phyloP scores from a whole-genome alignment of 2,113 vertebrate genomes.

The Neotragus pygmaeus region DNA sequence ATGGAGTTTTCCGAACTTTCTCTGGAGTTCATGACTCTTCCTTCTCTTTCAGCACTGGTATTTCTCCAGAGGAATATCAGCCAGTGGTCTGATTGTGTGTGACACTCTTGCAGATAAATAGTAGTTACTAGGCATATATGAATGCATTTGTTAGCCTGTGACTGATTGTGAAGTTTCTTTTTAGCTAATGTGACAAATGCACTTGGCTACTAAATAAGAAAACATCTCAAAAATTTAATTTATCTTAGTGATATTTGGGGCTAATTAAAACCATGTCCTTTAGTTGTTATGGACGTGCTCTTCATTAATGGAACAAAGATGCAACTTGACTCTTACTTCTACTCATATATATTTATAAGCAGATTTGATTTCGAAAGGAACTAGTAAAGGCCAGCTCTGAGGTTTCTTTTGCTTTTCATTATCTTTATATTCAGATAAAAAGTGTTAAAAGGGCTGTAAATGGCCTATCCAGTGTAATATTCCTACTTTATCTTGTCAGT shows the following conservation, averaged over 20 bases:
- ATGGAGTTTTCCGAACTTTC: slow-evolving; percentile 37
- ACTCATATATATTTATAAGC: background rate
- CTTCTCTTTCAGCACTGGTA: background rate
- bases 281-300: background rate
- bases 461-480: background rate
- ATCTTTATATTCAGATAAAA: slow-evolving; percentile 18
- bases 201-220: slow-evolving; percentile 43
- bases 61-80: slow-evolving; percentile 17
- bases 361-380: background rate
- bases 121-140: background rate
- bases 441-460: background rate
- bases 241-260: slow-evolving; percentile 13
- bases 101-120: background rate
- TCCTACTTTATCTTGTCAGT: background rate
- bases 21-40: background rate
- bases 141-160: slow-evolving; percentile 8
- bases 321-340: background rate
- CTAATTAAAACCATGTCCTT: background rate
- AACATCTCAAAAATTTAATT: background rate
- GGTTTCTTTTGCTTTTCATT: slow-evolving; percentile 35
- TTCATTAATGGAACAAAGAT: background rate
- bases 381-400: background rate
- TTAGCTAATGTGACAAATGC: background rate
- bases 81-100: background rate
- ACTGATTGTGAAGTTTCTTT: slow-evolving; percentile 17